These are phyloP conservation scores for Bombus consobrinus DNA, from an alignment of 1,140 invertebrate genomes.

Conservation along the genomic window DNA sequence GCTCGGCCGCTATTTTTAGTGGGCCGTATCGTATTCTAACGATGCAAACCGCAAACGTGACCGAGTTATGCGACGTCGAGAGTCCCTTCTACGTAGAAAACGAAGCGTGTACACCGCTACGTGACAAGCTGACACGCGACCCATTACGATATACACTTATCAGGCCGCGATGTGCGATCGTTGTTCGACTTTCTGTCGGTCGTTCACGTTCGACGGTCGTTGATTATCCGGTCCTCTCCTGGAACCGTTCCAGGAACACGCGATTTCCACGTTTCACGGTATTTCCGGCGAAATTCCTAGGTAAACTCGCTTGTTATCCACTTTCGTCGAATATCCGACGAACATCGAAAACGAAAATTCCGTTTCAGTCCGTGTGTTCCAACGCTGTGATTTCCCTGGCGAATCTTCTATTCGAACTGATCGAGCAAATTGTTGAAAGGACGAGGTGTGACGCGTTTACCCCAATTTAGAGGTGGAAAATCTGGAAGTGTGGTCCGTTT, in stretches of 20 bases:
- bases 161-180: neutral
- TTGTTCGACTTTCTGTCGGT: neutral
- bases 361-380: neutral
- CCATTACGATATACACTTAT: constrained; percentile 9
- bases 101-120: constrained; percentile 2
- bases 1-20: constrained; percentile 67
- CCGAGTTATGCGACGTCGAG: constrained; percentile 62
- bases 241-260: constrained; percentile 14
- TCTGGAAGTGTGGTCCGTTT: neutral
- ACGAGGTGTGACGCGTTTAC: neutral
- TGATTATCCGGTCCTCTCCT: neutral
- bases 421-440: neutral
- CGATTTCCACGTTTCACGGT: neutral
- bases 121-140: neutral
- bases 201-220: neutral
- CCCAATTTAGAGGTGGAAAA: neutral
- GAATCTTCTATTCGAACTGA: neutral
- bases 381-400: neutral
- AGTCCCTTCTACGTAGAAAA: constrained; percentile 8
- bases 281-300: neutral
- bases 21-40: constrained; percentile 64
- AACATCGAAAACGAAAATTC: constrained; percentile 6
- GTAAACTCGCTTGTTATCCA: constrained; percentile 5
- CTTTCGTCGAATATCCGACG: neutral
- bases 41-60: constrained; percentile 69